Evolutionary conservation across 2,888 invertebrate species (phyloP).

Genomic region (Drosophila fungiperda): DNA sequence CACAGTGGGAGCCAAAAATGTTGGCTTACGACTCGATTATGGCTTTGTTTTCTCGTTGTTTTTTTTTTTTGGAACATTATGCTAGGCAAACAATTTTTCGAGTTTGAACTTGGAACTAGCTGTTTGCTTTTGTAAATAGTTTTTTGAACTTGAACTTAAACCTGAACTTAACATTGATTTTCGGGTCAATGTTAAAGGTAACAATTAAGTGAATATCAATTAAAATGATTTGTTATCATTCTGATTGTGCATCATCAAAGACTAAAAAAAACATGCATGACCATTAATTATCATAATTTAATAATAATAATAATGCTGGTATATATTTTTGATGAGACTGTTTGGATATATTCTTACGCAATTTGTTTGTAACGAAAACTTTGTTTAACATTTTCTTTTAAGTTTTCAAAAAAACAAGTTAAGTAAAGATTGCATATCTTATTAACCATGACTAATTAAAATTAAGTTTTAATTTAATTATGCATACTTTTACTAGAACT

Average conservation of each 20-base stretch:
- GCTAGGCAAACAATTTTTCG: conserved; percentile 31
- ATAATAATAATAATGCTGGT: no score
- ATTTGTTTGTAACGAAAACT: not conserved
- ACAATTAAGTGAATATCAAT: conserved; percentile 4
- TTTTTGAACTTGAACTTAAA: conserved; percentile 27
- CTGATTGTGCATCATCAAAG: no score
- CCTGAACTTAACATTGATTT: conserved; percentile 15
- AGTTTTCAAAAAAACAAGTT: not conserved
- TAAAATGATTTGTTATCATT: not conserved
- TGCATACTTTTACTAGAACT: not conserved
- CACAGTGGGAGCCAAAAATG: conserved; percentile 31
- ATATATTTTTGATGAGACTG: no score
- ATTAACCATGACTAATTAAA: not conserved
- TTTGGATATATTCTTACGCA: no score
- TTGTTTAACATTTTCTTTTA: not conserved
- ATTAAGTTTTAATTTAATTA: not conserved
- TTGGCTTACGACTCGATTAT: conserved; percentile 15
- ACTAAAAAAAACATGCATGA: no score
- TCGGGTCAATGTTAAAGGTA: conserved; percentile 7
- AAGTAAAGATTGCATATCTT: not conserved
- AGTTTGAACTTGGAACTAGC: conserved; percentile 29
- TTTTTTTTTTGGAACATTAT: conserved; percentile 4
- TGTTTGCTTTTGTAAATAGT: conserved; percentile 16
- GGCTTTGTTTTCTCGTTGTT: conserved; percentile 33
- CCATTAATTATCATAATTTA: no score